Conservation (phyloP, 2,797 vertebrate genomes). For the Malacoraja senta region DNA sequence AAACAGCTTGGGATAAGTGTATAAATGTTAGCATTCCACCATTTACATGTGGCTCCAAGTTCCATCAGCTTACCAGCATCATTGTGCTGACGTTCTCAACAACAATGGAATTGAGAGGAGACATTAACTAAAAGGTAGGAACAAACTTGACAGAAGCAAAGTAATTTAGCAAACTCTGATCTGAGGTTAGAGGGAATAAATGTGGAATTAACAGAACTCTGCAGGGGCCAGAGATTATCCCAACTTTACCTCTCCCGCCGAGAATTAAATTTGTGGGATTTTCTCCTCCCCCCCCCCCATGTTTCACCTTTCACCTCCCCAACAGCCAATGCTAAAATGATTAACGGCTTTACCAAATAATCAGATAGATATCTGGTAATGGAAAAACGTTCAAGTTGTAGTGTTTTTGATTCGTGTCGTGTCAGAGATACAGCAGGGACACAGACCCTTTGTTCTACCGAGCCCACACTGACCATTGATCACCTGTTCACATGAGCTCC, state of each 20-base stretch:
- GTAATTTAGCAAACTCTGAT: background rate
- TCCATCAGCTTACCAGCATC: background rate
- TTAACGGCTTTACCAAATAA: background rate
- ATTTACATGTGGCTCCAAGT: background rate
- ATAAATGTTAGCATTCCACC: background rate
- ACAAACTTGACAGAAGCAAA: background rate
- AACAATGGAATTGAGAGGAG: background rate
- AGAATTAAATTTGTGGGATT: background rate
- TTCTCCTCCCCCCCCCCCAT: background rate
- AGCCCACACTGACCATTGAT: too few species aligned
- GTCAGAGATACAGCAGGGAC: too few species aligned
- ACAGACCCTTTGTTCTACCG: too few species aligned
- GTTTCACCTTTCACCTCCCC: background rate
- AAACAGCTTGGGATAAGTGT: background rate
- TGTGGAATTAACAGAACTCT: background rate
- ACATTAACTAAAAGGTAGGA: background rate
- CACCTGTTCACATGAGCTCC: too few species aligned
- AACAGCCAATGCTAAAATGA: background rate
- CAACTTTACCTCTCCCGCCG: background rate
- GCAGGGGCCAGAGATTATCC: background rate
- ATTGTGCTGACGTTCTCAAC: background rate
- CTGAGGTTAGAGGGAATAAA: background rate
- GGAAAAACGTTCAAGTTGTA: background rate
- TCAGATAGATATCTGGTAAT: background rate
- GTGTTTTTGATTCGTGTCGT: too few species aligned